Evolutionary conservation across 2,113 vertebrate genomes (phyloP).

Genomic region (Larimichthys polyactis): DNA sequence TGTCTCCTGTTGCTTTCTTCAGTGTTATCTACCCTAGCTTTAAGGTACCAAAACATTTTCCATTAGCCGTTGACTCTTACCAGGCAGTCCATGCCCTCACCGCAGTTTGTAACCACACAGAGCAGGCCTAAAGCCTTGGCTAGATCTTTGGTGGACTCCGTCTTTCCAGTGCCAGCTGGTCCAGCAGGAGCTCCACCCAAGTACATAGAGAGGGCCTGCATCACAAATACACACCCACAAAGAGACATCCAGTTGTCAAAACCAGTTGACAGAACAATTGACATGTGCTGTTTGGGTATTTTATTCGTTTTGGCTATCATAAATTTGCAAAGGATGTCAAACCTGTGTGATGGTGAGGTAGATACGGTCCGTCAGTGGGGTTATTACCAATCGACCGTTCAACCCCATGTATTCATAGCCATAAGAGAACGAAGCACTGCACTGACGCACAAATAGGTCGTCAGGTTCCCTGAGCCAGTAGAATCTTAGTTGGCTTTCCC

Average conservation of each 20-base stretch:
- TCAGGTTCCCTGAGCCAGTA: conserved; percentile 92
- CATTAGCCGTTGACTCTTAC: conserved; percentile 78
- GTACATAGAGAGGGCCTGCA: conserved; percentile 96
- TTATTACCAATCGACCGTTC: conserved; percentile 96
- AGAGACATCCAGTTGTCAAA: neutral
- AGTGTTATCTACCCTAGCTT: neutral
- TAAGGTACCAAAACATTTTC: neutral
- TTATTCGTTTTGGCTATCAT: neutral
- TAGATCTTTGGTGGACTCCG: conserved; percentile 97
- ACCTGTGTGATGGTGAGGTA: conserved; percentile 98
- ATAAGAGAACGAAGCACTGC: conserved; percentile 92
- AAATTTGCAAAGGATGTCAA: neutral
- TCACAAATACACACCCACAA: conserved; percentile 28
- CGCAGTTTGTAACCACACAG: conserved; percentile 97
- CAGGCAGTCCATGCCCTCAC: conserved; percentile 98
- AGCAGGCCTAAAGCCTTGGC: conserved; percentile 96
- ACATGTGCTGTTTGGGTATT: neutral
- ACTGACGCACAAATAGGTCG: conserved; percentile 90
- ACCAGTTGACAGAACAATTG: neutral
- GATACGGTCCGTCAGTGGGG: conserved; percentile 95
- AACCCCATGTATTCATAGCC: conserved; percentile 99
- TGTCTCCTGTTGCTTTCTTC: too few relatives aligned
- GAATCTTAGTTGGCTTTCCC: conserved; percentile 97
- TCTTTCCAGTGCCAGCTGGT: conserved; percentile 98
- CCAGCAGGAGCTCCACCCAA: conserved; percentile 95